phyloP scores from a whole-genome alignment of 2,113 vertebrate species.

The Alaudala cheleensis region DNA sequence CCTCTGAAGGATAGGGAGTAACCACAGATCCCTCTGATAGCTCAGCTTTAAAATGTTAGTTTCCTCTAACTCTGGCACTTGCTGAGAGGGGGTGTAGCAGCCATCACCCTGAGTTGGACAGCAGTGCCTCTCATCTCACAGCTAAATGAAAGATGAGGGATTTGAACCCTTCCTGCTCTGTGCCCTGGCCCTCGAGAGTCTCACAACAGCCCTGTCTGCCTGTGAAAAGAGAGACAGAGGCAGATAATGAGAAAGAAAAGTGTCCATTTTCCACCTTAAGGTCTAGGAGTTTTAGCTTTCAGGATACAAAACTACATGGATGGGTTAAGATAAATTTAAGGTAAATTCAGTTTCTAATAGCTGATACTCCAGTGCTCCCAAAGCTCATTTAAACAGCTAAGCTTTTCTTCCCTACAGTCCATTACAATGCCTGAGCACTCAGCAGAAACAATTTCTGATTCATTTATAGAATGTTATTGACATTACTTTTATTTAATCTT shows the following conservation, averaged over 20 bases:
- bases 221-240: background rate
- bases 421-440: background rate
- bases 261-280: background rate
- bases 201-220: background rate
- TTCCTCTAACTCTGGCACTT: background rate
- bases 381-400: constrained; percentile 10
- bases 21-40: background rate
- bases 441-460: background rate
- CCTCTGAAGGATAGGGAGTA: background rate
- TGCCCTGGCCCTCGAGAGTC: accelerated
- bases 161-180: background rate
- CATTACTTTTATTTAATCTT: constrained; percentile 33
- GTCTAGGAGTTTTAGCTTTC: background rate
- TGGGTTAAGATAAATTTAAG: background rate
- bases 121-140: background rate
- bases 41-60: background rate
- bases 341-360: background rate
- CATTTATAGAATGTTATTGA: background rate
- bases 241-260: background rate
- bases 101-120: background rate
- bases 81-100: background rate
- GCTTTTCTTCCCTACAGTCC: background rate
- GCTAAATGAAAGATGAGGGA: background rate
- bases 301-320: background rate
- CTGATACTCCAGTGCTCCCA: background rate